Evolutionary conservation across 2,797 vertebrate genomes (phyloP).

Genomic region (Tolypeutes matacus): DNA sequence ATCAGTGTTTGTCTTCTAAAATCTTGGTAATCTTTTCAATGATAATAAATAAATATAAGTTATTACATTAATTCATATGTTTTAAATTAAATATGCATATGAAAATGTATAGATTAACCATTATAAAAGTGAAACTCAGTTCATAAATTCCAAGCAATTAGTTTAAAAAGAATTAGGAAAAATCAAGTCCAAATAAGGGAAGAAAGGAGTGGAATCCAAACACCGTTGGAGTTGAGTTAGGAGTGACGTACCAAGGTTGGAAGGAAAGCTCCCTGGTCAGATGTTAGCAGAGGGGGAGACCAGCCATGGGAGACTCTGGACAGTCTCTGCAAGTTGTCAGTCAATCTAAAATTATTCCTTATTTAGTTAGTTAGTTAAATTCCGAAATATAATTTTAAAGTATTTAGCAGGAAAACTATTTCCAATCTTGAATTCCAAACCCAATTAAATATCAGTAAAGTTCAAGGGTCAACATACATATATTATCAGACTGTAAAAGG

Average conservation of each 20-base stretch:
- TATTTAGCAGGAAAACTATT: neutral
- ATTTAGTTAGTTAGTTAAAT: too few species aligned
- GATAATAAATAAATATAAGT: too few species aligned
- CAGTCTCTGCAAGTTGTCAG: neutral
- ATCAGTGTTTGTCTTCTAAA: neutral
- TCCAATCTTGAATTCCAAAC: neutral
- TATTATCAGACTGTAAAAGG: neutral
- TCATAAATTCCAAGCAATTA: neutral
- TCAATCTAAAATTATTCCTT: neutral
- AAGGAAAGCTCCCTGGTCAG: rapidly evolving
- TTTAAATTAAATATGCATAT: neutral
- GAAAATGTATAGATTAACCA: neutral
- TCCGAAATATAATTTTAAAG: too few species aligned
- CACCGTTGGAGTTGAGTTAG: neutral
- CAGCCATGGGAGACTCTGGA: neutral
- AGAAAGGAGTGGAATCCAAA: neutral
- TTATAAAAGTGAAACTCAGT: neutral
- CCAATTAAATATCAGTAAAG: neutral
- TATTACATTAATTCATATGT: neutral
- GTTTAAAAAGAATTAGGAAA: neutral
- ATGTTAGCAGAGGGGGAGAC: neutral
- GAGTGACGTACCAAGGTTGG: rapidly evolving
- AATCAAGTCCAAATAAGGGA: neutral
- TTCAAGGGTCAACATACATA: too few species aligned
- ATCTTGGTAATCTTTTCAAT: neutral